These are phyloP conservation scores for Phymanthus crucifer DNA, from an alignment of 92 coral and sea anemone genomes.

Conservation along the genomic window DNA sequence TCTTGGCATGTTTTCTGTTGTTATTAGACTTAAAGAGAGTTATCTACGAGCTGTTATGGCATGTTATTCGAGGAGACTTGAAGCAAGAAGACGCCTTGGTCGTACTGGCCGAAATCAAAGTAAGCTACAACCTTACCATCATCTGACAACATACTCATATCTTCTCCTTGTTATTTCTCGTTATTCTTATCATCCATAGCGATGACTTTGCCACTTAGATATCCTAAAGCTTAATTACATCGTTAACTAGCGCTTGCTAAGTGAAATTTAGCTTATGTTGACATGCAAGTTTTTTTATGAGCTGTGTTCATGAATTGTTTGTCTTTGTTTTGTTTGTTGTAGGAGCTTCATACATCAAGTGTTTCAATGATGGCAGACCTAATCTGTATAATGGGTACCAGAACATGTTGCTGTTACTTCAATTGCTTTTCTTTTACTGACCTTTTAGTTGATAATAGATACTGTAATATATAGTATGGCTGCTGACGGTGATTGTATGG, in stretches of 20 bases:
- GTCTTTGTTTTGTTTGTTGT: slow-evolving; percentile 7
- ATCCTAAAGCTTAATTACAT: too few species aligned
- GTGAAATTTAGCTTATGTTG: background rate
- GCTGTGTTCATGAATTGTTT: background rate
- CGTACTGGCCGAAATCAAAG: slow-evolving; percentile 82
- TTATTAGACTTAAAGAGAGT: slow-evolving; percentile 81
- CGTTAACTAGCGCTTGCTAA: too few species aligned
- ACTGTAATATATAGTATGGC: slow-evolving; percentile 26
- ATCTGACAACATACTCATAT: too few species aligned
- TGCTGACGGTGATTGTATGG: slow-evolving; percentile 65
- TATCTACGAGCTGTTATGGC: slow-evolving; percentile 85
- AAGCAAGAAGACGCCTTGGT: slow-evolving; percentile 80
- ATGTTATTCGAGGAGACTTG: slow-evolving; percentile 83
- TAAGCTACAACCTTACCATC: slow-evolving; percentile 19
- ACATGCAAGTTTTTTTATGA: background rate
- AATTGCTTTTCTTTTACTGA: slow-evolving; percentile 45
- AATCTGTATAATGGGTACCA: slow-evolving; percentile 97
- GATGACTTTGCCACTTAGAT: too few species aligned
- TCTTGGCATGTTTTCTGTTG: background rate
- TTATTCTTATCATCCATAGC: too few species aligned
- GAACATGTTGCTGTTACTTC: slow-evolving; percentile 75
- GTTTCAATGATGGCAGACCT: slow-evolving; percentile 90
- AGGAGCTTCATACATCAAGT: slow-evolving; percentile 72
- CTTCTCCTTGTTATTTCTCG: too few species aligned
- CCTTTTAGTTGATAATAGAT: slow-evolving; percentile 43